Evolutionary conservation across 2,888 invertebrate genomes (phyloP).

Genomic region (Cryptophagus acutangulus): DNA sequence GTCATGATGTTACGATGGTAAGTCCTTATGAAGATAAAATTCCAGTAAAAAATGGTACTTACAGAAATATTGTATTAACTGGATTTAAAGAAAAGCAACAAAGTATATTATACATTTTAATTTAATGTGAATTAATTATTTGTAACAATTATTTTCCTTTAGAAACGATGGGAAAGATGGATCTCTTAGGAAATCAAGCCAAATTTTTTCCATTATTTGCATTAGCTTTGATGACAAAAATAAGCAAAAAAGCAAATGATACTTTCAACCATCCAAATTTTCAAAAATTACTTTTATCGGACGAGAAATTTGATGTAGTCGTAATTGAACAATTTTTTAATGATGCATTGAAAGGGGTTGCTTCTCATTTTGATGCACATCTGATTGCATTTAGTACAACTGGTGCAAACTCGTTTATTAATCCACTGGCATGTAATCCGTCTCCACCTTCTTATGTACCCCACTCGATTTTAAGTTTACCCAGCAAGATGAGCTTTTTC

Average conservation of each 20-base stretch:
- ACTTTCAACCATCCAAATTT: conserved; percentile 40
- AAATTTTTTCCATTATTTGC: too few relatives aligned
- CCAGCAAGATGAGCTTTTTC: conserved; percentile 51
- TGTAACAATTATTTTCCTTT: not conserved
- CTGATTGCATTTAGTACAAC: conserved; percentile 43
- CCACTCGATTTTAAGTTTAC: conserved; percentile 45
- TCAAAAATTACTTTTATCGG: conserved; percentile 36
- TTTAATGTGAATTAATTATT: conserved; percentile 20
- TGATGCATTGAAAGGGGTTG: conserved; percentile 46
- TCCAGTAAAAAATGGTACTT: conserved; percentile 39
- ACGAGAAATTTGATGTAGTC: conserved; percentile 39
- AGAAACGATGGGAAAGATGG: not conserved
- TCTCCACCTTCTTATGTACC: conserved; percentile 51
- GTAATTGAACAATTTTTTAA: conserved; percentile 48
- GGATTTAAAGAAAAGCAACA: conserved; percentile 19
- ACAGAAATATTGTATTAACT: conserved; percentile 41
- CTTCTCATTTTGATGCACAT: conserved; percentile 38
- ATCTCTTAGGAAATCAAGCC: too few relatives aligned
- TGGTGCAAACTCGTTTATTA: conserved; percentile 39
- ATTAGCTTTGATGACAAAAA: not conserved
- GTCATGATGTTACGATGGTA: conserved; percentile 45
- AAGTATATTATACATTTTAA: conserved; percentile 14
- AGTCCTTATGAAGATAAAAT: conserved; percentile 35
- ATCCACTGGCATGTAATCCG: conserved; percentile 43
- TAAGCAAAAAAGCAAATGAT: not conserved